These are phyloP conservation scores for Hirundo rustica DNA, from an alignment of 2,797 vertebrate genomes.

Conservation along the genomic window DNA sequence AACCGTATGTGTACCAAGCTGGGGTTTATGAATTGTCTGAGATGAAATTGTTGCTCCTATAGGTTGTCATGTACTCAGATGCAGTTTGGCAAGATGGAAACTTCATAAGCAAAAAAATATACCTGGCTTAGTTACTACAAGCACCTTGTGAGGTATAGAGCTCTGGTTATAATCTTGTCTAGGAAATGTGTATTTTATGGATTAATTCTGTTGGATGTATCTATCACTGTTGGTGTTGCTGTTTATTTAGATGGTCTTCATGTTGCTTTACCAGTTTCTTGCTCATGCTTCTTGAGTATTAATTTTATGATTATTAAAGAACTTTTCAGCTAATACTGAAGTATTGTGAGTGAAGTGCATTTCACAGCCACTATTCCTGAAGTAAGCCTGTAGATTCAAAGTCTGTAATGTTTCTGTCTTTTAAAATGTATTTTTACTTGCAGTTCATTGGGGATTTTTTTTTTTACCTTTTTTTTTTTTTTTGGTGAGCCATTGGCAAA, in stretches of 20 bases:
- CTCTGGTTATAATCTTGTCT: not conserved
- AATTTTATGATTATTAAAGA: not conserved
- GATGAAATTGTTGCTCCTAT: not conserved
- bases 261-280: not conserved
- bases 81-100: not conserved
- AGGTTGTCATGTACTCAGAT: not conserved
- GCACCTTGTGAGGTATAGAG: not conserved
- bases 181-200: not conserved
- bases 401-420: slow-evolving; percentile 19
- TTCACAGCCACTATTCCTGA: slow-evolving; percentile 38
- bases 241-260: not conserved
- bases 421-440: slow-evolving; percentile 48
- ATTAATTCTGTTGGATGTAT: not conserved
- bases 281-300: not conserved
- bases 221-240: not conserved
- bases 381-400: not conserved
- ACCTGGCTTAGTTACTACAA: not conserved
- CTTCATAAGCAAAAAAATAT: not conserved
- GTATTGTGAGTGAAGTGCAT: slow-evolving; percentile 1
- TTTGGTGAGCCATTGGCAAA: slow-evolving; percentile 34
- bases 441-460: slow-evolving; percentile 18
- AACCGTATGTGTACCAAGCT: not conserved
- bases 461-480: slow-evolving; percentile 56
- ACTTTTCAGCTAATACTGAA: not conserved
- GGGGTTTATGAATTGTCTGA: not conserved